phyloP scores from a whole-genome alignment of 2,888 invertebrate species.

The Belgica antarctica region DNA sequence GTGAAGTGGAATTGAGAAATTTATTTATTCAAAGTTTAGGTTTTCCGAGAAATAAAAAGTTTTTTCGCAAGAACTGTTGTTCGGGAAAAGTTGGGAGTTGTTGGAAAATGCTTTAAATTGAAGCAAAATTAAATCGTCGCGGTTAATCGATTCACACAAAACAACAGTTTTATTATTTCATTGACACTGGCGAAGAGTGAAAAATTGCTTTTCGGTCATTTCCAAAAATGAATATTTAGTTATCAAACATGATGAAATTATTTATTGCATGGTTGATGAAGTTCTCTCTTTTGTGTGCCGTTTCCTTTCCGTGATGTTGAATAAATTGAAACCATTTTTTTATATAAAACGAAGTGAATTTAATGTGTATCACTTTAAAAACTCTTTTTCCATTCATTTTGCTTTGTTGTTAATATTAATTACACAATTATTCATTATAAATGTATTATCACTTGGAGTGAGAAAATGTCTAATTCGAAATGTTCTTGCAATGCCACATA shows the following conservation, averaged over 20 bases:
- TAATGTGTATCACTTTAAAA: no score
- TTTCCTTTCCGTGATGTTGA: not conserved
- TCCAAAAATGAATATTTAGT: not conserved
- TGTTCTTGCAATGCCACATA: no score
- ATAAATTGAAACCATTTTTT: not conserved
- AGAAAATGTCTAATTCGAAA: not conserved
- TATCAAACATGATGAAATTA: not conserved
- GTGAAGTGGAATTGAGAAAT: not conserved
- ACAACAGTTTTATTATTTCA: not conserved
- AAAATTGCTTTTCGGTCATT: not conserved
- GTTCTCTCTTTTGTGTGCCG: no score
- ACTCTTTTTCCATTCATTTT: no score
- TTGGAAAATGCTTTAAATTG: no score
- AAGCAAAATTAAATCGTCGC: not conserved
- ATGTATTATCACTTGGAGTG: not conserved
- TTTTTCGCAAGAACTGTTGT: not conserved
- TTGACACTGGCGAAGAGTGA: not conserved
- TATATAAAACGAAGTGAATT: not conserved
- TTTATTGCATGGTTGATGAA: not conserved
- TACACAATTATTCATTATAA: not conserved
- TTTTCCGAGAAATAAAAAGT: no score
- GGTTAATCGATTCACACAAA: not conserved
- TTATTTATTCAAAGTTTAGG: not conserved
- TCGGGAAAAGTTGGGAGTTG: no score
- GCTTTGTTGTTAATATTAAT: slow-evolving; percentile 2